A percentile compares a stretch with the other conserved stretches of the same genome.
Evolutionary conservation across 92 coral and sea anemone genomes (phyloP).

Genomic region (Porites rus): DNA sequence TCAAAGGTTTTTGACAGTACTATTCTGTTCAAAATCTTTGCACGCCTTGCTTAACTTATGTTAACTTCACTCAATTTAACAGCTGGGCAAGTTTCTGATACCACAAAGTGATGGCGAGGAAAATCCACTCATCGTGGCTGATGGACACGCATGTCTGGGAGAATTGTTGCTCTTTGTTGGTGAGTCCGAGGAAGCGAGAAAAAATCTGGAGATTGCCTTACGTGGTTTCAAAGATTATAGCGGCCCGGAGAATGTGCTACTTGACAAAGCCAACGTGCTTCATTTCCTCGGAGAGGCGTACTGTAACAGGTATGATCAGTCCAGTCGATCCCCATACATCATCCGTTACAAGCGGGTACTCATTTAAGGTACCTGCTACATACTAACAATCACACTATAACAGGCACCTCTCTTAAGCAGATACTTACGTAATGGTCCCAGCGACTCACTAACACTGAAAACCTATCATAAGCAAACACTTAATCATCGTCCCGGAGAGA

Average conservation of each 20-base stretch:
- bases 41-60: no score
- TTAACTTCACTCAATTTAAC: background rate
- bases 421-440: no score
- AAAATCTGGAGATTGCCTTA: background rate
- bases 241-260: conserved; percentile 26
- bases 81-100: background rate
- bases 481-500: no score
- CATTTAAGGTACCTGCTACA: no score
- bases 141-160: conserved; percentile 32
- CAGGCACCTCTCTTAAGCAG: no score
- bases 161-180: conserved; percentile 15
- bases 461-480: no score
- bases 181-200: conserved; percentile 15
- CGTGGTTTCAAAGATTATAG: background rate
- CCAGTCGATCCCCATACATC: no score
- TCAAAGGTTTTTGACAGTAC: no score
- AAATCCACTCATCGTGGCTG: conserved; percentile 1
- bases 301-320: conserved; percentile 20
- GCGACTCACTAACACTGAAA: no score
- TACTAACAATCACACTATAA: no score
- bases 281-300: conserved; percentile 30
- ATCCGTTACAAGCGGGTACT: no score
- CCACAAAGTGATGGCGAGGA: background rate
- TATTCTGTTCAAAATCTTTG: no score
- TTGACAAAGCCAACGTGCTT: conserved; percentile 19